These are phyloP conservation scores for Holocentrus rufus DNA, from an alignment of 2,797 vertebrate species.

Conservation along the genomic window DNA sequence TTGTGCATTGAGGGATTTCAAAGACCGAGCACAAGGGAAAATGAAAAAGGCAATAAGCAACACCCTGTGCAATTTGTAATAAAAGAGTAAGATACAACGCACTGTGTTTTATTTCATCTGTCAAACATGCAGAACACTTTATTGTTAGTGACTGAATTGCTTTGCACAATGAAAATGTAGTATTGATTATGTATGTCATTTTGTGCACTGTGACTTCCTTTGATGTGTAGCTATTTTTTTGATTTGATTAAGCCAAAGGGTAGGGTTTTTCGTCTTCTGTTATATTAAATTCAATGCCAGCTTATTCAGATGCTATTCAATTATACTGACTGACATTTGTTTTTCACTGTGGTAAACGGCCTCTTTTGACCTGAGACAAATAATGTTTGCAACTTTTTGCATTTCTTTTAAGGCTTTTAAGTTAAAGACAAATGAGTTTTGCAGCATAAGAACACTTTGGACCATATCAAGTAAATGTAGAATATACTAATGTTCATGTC, in stretches of 20 bases:
- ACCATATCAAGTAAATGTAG: too few relatives aligned
- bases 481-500: not conserved
- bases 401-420: too few relatives aligned
- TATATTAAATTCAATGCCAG: not conserved
- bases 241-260: not conserved
- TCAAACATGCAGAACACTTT: not conserved
- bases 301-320: not conserved
- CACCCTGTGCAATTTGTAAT: not conserved
- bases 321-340: too few relatives aligned
- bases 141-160: too few relatives aligned
- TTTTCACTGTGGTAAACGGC: too few relatives aligned
- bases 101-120: not conserved
- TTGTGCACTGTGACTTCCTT: not conserved
- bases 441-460: too few relatives aligned
- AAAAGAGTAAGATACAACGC: not conserved
- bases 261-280: not conserved
- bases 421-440: too few relatives aligned
- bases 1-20: constrained; percentile 16
- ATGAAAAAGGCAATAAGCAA: not conserved
- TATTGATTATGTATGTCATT: not conserved
- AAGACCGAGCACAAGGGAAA: not conserved
- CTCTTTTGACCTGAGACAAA: too few relatives aligned
- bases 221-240: too few relatives aligned
- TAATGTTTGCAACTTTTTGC: too few relatives aligned
- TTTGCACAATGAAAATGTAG: too few relatives aligned